Evolutionary conservation across 2,797 vertebrate genomes (phyloP).

Genomic region (Brachyrhaphis roseni): DNA sequence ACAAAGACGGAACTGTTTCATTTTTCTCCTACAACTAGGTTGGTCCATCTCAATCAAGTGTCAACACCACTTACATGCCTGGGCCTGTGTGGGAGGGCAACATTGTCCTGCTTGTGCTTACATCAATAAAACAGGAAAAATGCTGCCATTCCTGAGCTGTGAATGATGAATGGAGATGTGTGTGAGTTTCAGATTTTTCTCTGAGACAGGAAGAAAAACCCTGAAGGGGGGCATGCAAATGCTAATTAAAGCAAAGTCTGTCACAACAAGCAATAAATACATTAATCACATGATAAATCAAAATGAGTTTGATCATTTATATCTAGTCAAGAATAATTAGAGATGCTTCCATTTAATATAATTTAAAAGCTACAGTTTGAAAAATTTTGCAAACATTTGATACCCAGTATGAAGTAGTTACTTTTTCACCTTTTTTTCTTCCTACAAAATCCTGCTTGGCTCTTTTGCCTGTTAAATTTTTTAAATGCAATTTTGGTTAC

Average conservation of each 20-base stretch:
- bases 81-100: not conserved
- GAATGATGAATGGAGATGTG: not conserved
- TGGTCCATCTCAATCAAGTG: slow-evolving; percentile 31
- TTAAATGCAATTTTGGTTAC: no score
- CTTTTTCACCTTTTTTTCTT: no score
- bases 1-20: slow-evolving; percentile 23
- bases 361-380: no score
- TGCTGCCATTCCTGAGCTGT: not conserved
- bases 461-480: no score
- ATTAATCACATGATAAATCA: no score
- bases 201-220: not conserved
- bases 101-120: slow-evolving; percentile 10
- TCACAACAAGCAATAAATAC: no score
- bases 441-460: no score
- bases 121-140: slow-evolving; percentile 18
- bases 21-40: slow-evolving; percentile 26
- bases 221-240: not conserved
- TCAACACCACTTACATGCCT: slow-evolving; percentile 6
- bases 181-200: not conserved
- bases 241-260: not conserved
- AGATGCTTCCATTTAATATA: no score
- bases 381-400: no score
- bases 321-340: no score
- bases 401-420: no score
- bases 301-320: no score